A percentile compares a stretch with the other conserved stretches of the same genome.
These are phyloP conservation scores for Hormiphora californensis DNA, from an alignment of 37 sponge, comb jelly and placozoan species.

Conservation along the genomic window DNA sequence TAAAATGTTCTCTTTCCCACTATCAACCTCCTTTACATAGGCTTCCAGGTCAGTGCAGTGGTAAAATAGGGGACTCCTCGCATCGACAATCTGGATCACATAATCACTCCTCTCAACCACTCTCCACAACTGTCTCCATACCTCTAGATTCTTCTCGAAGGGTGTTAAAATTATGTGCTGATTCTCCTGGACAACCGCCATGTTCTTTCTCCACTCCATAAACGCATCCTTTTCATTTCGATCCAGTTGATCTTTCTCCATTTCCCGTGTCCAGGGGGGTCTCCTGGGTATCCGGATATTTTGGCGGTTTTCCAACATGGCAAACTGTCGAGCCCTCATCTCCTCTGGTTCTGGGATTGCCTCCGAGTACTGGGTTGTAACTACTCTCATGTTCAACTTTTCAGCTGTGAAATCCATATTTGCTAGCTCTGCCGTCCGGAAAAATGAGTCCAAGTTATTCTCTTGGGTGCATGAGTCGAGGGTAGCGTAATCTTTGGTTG, in stretches of 20 bases:
- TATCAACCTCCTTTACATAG: conserved; percentile 70
- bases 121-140: conserved; percentile 77
- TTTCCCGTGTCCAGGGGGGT: conserved; percentile 63
- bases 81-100: conserved; percentile 91
- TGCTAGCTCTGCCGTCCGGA: conserved; percentile 79
- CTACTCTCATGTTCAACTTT: conserved; percentile 73
- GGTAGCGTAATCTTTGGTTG: conserved; percentile 56
- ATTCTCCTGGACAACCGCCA: conserved; percentile 65
- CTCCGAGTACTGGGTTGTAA: conserved; percentile 45
- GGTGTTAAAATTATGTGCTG: conserved; percentile 67
- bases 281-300: conserved; percentile 75
- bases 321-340: conserved; percentile 56
- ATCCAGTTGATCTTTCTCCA: conserved; percentile 60
- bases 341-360: conserved; percentile 65
- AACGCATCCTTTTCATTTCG: conserved; percentile 65
- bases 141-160: conserved; percentile 69
- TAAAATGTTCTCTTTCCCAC: conserved; percentile 67
- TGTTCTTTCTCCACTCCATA: conserved; percentile 62
- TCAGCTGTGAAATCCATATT: conserved; percentile 90
- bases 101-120: conserved; percentile 74
- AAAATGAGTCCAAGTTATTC: conserved; percentile 74
- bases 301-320: conserved; percentile 63
- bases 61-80: conserved; percentile 80
- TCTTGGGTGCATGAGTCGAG: conserved; percentile 83
- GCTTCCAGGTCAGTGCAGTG: conserved; percentile 81